Percentiles rank a stretch among this genome's conserved stretches.
phyloP scores from a whole-genome alignment of 2,113 vertebrate species.

The Camelus bactrianus region DNA sequence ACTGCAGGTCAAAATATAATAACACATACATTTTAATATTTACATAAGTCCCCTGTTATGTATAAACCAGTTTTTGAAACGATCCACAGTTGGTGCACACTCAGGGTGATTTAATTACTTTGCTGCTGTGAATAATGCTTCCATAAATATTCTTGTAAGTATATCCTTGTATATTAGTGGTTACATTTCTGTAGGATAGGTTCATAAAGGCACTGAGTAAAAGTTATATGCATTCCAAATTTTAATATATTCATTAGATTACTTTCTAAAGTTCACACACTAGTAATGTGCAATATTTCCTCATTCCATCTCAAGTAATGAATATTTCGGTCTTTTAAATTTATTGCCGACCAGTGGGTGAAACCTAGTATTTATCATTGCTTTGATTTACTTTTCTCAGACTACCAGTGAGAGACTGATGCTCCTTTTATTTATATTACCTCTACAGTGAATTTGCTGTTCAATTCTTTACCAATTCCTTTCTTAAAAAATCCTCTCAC shows the following conservation, averaged over 20 bases:
- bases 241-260: neutral
- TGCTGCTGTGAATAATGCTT: slow-evolving; percentile 20
- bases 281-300: neutral
- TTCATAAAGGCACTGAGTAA: neutral
- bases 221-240: neutral
- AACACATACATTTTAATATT: neutral
- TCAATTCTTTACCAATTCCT: neutral
- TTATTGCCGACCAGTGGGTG: neutral
- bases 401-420: neutral
- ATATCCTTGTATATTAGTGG: neutral
- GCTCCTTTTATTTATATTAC: neutral
- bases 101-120: neutral
- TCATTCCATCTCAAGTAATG: neutral
- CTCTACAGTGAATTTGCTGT: neutral
- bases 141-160: neutral
- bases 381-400: neutral
- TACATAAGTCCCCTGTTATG: neutral
- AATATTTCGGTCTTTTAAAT: slow-evolving; percentile 6
- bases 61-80: neutral
- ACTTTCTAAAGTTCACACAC: neutral
- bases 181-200: neutral
- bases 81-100: neutral
- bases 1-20: slow-evolving; percentile 34
- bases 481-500: neutral
- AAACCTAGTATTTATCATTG: neutral